A percentile compares a stretch with the other conserved stretches of the same genome.
Evolutionary conservation across 2,113 vertebrate species (phyloP).

Genomic region (Microcebus jonahi): DNA sequence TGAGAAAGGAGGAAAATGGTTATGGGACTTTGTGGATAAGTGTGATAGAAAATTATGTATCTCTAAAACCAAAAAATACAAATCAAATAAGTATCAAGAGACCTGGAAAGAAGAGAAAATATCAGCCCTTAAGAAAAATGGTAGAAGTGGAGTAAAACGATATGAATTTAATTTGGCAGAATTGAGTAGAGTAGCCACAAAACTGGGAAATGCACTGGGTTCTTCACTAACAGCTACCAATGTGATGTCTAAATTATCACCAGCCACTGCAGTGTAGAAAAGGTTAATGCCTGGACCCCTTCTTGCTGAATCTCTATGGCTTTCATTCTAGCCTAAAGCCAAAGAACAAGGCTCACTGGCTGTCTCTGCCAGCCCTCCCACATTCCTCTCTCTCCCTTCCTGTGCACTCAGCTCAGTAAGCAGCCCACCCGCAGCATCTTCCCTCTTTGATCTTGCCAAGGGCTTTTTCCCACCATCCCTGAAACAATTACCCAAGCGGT

Average conservation of each 20-base stretch:
- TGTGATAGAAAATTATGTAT: background rate
- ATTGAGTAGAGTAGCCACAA: background rate
- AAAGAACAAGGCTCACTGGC: constrained; percentile 49
- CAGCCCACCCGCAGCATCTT: constrained; percentile 68
- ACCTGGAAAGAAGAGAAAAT: background rate
- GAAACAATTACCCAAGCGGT: constrained; percentile 70
- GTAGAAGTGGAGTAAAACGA: background rate
- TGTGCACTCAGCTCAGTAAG: constrained; percentile 44
- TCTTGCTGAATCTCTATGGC: constrained; percentile 17
- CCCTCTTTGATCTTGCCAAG: constrained; percentile 60
- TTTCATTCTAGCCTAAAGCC: constrained; percentile 41
- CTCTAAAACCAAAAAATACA: background rate
- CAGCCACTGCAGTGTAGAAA: constrained; percentile 22
- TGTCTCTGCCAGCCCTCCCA: constrained; percentile 50
- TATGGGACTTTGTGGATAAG: background rate
- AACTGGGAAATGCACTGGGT: background rate
- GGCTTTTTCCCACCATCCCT: constrained; percentile 71
- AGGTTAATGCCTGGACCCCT: constrained; percentile 43
- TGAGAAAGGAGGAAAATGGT: background rate
- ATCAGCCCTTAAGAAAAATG: background rate
- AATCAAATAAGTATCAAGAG: background rate
- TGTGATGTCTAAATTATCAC: background rate
- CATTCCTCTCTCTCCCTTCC: constrained; percentile 50
- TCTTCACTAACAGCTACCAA: background rate
- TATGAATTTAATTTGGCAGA: constrained; percentile 16